A percentile compares a stretch with the other conserved stretches of the same genome.
phyloP scores from a whole-genome alignment of 2,113 vertebrate genomes.

The Cricetomys ansorgei region DNA sequence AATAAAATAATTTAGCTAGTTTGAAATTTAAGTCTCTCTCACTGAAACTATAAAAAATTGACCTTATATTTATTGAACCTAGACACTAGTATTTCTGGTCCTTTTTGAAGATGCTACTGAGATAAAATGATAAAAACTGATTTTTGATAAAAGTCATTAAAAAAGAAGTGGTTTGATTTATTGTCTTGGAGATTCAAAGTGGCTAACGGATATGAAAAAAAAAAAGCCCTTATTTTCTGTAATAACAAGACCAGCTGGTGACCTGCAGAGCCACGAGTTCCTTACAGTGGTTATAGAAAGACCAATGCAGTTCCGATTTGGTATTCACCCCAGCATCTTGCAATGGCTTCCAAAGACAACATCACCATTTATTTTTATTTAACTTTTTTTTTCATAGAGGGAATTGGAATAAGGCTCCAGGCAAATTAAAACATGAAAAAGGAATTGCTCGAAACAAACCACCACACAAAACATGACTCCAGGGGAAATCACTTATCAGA shows the following conservation, averaged over 20 bases:
- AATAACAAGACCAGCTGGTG: background rate
- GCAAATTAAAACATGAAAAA: slow-evolving; percentile 30
- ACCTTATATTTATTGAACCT: background rate
- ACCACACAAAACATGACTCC: background rate
- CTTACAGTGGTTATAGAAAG: background rate
- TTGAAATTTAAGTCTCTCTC: background rate
- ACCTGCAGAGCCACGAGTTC: background rate
- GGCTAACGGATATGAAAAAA: background rate
- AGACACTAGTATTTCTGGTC: background rate
- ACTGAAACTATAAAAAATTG: background rate
- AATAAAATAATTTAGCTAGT: background rate
- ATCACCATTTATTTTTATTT: background rate
- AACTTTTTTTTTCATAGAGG: background rate
- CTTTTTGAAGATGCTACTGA: background rate
- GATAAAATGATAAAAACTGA: background rate
- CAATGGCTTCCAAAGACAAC: background rate
- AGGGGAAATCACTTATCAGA: background rate
- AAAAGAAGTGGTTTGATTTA: background rate
- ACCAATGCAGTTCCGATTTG: background rate
- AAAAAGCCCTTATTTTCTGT: background rate
- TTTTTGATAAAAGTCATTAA: background rate
- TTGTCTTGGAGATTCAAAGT: background rate
- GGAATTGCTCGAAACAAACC: background rate
- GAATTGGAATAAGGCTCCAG: background rate
- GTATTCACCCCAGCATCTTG: background rate